Base-by-base conservation (phyloP, 37 sponge, comb jelly and placozoan genomes). In the Theonella swinhoei region DNA sequence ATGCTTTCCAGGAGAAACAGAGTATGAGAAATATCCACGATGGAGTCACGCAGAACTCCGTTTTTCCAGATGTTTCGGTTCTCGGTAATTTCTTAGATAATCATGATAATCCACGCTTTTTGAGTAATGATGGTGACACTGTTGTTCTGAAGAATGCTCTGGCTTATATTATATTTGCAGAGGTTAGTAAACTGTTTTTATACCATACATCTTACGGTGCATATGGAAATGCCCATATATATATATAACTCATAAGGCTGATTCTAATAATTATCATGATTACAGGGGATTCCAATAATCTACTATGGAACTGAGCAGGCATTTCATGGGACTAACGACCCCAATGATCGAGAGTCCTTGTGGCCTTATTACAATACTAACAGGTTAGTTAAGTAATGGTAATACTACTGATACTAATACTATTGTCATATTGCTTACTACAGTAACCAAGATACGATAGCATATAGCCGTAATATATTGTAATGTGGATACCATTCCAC, bases 241-340 rank as follows among this genome's bases (percentile, higher is more conserved):
- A 35, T 29, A 34, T 3, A 29, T 29, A 33, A 25, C 30, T 67
- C 20, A 25, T 9, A 25, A 23, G 74, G 26, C 20, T 19, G 31
- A 24, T 19, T 11, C 19, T 70, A 80, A n/a, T 81, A 1, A 28
- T 70, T 22, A 36, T 75, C 28, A 34, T 72, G 26, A 37, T 36
- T 72, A 60, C 68, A 91, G 92, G 91, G 91, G 38, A 94, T 94
- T 79, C 94, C 94, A 23, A 94, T 94, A 9, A 80, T 94, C 8
- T 94, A 94, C 65, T 94, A 94, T 59, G 94, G 94, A 31, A 94
- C 91, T 19, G 94, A 94, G 71, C 94, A 94, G 59, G 91, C 72
- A 1, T 94, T 80, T 62, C 54, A 42, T 72, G 94, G 94, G 41
- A 34, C 62, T 11, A 78, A 61, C n/a, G 91, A 90, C 66, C 91